phyloP scores from a whole-genome alignment of 2,113 vertebrate species.

The Elephas maximus region DNA sequence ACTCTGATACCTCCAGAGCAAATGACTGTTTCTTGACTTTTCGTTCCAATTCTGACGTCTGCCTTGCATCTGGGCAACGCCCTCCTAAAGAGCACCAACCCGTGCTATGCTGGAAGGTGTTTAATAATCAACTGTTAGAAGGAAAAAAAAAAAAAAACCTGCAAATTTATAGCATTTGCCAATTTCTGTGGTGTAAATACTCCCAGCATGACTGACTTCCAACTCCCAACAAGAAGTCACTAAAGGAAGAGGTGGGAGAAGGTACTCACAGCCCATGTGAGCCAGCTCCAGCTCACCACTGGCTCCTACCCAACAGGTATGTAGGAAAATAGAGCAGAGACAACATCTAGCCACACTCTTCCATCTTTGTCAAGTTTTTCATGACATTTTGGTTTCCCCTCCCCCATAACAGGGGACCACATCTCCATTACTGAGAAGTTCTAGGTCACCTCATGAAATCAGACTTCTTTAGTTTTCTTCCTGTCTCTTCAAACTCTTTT shows the following conservation, averaged over 20 bases:
- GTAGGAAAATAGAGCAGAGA: neutral
- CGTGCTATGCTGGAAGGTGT: neutral
- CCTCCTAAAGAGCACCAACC: neutral
- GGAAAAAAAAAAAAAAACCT: neutral
- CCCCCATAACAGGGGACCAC: neutral
- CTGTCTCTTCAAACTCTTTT: neutral
- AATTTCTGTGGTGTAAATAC: neutral
- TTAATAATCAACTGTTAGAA: neutral
- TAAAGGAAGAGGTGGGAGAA: neutral
- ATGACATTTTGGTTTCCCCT: accelerated
- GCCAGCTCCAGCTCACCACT: neutral
- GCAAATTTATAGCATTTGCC: neutral
- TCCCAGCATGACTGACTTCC: neutral
- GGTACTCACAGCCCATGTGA: accelerated
- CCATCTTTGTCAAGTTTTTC: neutral
- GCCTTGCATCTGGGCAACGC: neutral
- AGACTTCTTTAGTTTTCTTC: neutral
- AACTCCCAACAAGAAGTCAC: neutral
- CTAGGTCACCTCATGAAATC: neutral
- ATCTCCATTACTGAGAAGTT: neutral
- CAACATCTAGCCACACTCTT: neutral
- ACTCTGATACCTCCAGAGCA: neutral
- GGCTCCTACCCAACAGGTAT: neutral
- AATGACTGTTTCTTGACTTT: neutral
- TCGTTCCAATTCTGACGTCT: neutral